Base-by-base conservation (phyloP, 2,797 vertebrate species). In the Coregonus ussuriensis region DNA sequence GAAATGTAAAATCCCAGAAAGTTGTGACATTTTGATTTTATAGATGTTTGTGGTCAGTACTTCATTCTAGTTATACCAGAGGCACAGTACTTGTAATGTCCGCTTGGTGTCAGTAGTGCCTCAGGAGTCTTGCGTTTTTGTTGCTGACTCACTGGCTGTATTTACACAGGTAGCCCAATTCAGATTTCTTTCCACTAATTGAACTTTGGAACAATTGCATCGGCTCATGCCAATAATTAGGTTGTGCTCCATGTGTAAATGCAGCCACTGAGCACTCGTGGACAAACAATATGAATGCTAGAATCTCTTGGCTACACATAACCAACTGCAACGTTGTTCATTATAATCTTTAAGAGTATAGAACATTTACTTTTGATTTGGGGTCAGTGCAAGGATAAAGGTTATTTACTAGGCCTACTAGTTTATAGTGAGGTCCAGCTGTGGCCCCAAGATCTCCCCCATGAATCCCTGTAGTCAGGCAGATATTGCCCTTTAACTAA, bases 81-180 rank as follows among this genome's bases (percentile, higher is more conserved):
- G 33, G 5, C 3, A 3, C 29, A 33, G 14, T 68, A 35, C 66
- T 2, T 68, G 31, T 6, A 37, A 35, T 18, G 31, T 37, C 63
- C 72, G 75, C 78, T 80, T 77, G 78, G 71, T 78, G 82, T 35
- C 82, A 78, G 73, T 73, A 80, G 63, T 16, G 66, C 66, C 15
- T 29, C 66, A 68, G 31, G 11, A 29, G 63, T 31, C 3, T 25
- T 15, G 4, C 15, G 13, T 16, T 67, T 68, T 15, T 16, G 31
- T 16, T 68, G 66, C 31, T 16, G 66, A 37, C 33, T 16, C 66
- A 68, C 65, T 6, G 56, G 16, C 9, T 13, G 41, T 9, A 2
- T 47, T 47, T 47, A 3, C 41, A 47, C 41, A 47, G 41, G 41
- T 47, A 47, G 41, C 41, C 9, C 41, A 13, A 47, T 47, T 47